phyloP scores from a whole-genome alignment of 2,888 invertebrate species.

The Morpho helenor region DNA sequence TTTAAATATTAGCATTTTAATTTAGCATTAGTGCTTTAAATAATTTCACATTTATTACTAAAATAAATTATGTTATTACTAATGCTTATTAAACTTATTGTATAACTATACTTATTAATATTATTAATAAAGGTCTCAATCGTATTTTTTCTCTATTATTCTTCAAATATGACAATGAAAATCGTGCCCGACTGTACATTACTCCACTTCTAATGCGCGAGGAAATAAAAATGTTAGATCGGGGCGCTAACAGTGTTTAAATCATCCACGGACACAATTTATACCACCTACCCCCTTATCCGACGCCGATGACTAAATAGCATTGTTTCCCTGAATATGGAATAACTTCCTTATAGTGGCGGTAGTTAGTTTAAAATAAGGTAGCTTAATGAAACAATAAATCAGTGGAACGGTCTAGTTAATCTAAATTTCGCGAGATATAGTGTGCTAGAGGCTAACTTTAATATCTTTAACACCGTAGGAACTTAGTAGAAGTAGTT shows the following conservation, averaged over 20 bases:
- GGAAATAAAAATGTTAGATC: slow-evolving; percentile 48
- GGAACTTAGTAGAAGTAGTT: no score
- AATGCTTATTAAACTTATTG: no score
- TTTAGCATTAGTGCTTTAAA: no score
- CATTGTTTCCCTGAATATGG: slow-evolving; percentile 14
- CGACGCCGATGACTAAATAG: slow-evolving; percentile 14
- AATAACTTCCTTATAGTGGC: slow-evolving; percentile 4
- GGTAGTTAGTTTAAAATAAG: slow-evolving; percentile 11
- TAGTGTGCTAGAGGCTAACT: slow-evolving; percentile 5
- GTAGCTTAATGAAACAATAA: slow-evolving; percentile 14
- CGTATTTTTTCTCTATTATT: no score
- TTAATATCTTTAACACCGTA: slow-evolving; percentile 7
- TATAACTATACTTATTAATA: no score
- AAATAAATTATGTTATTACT: no score
- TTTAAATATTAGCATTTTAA: no score
- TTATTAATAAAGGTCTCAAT: no score
- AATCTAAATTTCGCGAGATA: slow-evolving; percentile 13
- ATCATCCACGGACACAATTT: slow-evolving; percentile 42
- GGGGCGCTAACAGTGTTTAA: slow-evolving; percentile 53
- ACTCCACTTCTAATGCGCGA: slow-evolving; percentile 44
- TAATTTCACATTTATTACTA: no score
- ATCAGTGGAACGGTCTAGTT: slow-evolving; percentile 11
- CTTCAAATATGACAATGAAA: slow-evolving; percentile 4
- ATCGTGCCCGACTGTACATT: slow-evolving; percentile 38
- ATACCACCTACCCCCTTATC: slow-evolving; percentile 25